Base-by-base conservation (phyloP, 2,888 invertebrate genomes). In the Cheilosia vernalis region DNA sequence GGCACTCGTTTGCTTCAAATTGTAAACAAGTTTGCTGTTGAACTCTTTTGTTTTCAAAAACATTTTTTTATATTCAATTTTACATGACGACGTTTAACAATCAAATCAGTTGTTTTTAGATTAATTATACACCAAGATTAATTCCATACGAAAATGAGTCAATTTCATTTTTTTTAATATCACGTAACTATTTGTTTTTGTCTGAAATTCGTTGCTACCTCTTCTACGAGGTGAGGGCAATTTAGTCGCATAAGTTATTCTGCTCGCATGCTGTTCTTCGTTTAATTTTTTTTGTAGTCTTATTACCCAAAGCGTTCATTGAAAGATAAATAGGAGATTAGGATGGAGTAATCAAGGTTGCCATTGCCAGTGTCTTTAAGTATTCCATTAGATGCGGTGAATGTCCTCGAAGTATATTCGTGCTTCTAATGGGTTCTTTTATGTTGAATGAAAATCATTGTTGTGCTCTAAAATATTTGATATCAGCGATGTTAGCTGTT, bases 241-340 rank as follows among this genome's bases (percentile, higher is more conserved):
- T 61, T 61, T 44, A 19, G 47, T 13, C 17, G 24, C 47, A 66
- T 74, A 66, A 56, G 44, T 64, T 56, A 74, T 74, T 74, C 74
- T 15, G 55, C 56, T 74, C 56, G 66, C 74, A 47, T 74, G 74
- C 47, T 58, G 21, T 56, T 44, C n/a, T 69, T 33, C 13, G 21
- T 44, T 44, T 56, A 42, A 9, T 55, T 42, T 56, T 42, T 10
- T 47, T 33, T 7, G n/a, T 30, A 19, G 9, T 47, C 17, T 24
- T 63, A 47, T 74, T 55, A 47, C 55, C 15, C 17, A 64, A 56
- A 40, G 49, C 47, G 40, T 55, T 74, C 56, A 58, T 56, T 64
- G 63, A 37, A 44, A 56, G 55, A 74, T 74, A 60, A 64, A 74
- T 64, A 33, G 56, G 27, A 42, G 56, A 64, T 64, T 56, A 64